Percentiles rank a stretch among this genome's conserved stretches.
These are phyloP conservation scores for Notocelia uddmanniana DNA, from an alignment of 2,888 invertebrate species.

Conservation along the genomic window DNA sequence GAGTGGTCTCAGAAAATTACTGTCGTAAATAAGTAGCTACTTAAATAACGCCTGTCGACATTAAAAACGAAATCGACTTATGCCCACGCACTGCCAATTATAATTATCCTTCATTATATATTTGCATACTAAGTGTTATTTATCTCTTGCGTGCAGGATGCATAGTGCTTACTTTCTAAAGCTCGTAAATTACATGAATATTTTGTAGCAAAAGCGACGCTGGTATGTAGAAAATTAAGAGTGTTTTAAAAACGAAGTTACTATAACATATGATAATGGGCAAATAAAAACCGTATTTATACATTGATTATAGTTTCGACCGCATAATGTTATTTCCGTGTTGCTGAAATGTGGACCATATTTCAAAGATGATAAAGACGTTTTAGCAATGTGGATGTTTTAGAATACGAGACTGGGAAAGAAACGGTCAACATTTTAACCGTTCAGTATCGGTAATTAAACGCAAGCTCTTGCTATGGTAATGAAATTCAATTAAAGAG, in stretches of 20 bases:
- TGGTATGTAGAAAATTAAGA: not conserved
- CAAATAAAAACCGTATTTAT: not conserved
- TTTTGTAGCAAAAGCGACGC: not conserved
- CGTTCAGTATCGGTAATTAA: slow-evolving; percentile 73
- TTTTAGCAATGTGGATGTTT: slow-evolving; percentile 53
- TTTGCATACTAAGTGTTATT: slow-evolving; percentile 63
- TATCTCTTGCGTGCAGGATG: slow-evolving; percentile 58
- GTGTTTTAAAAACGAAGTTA: not conserved
- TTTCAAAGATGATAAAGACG: slow-evolving; percentile 39
- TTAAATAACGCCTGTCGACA: slow-evolving; percentile 45
- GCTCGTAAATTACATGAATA: not conserved
- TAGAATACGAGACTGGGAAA: slow-evolving; percentile 8
- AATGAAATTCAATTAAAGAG: slow-evolving; percentile 80
- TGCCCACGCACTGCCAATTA: slow-evolving; percentile 42
- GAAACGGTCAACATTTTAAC: slow-evolving; percentile 32
- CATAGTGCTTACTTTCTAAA: slow-evolving; percentile 41
- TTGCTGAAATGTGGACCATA: not conserved
- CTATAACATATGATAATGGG: not conserved
- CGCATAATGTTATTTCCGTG: not conserved
- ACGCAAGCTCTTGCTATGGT: slow-evolving; percentile 73
- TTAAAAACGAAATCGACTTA: slow-evolving; percentile 47
- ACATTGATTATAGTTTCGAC: not conserved
- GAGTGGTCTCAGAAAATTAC: slow-evolving; percentile 30
- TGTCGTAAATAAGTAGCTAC: slow-evolving; percentile 28
- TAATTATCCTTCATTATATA: slow-evolving; percentile 55